Conservation (phyloP, 2,113 vertebrate genomes). For the Pycnonotus jocosus region DNA sequence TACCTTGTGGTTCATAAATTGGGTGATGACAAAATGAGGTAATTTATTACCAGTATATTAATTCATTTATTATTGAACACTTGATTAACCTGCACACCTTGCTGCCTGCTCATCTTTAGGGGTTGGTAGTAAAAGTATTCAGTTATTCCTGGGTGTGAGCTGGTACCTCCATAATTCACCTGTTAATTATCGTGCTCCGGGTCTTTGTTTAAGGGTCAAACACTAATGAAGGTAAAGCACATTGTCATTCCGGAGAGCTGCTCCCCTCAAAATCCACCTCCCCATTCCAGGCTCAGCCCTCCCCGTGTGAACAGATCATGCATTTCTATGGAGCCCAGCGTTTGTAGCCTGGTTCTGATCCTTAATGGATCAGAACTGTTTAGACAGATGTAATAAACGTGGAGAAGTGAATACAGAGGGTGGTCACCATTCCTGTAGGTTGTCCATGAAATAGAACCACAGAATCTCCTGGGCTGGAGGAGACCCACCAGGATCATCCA, state of each 20-base stretch:
- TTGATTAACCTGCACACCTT: slow-evolving; percentile 69
- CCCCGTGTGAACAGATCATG: accelerated
- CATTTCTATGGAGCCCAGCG: background rate
- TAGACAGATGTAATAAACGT: background rate
- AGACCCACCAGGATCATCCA: background rate
- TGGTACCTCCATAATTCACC: slow-evolving; percentile 52
- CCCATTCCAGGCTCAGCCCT: background rate
- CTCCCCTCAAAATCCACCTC: background rate
- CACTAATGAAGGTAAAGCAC: slow-evolving; percentile 50
- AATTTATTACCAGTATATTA: slow-evolving; percentile 63
- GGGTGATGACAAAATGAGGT: slow-evolving; percentile 41
- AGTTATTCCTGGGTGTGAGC: slow-evolving; percentile 49
- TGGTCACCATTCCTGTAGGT: background rate
- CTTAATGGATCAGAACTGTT: background rate
- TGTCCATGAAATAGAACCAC: background rate
- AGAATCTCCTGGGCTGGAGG: background rate
- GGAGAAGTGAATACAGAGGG: background rate
- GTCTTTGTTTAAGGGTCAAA: slow-evolving; percentile 13
- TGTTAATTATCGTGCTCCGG: slow-evolving; percentile 58
- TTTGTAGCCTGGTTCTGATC: background rate
- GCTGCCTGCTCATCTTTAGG: slow-evolving; percentile 39
- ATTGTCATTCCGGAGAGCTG: background rate
- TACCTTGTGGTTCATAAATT: slow-evolving; percentile 31
- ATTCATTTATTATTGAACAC: slow-evolving; percentile 65
- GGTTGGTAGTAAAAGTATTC: slow-evolving; percentile 53